Conservation (phyloP, 2,888 invertebrate genomes). For the Galerucella nymphaeae region DNA sequence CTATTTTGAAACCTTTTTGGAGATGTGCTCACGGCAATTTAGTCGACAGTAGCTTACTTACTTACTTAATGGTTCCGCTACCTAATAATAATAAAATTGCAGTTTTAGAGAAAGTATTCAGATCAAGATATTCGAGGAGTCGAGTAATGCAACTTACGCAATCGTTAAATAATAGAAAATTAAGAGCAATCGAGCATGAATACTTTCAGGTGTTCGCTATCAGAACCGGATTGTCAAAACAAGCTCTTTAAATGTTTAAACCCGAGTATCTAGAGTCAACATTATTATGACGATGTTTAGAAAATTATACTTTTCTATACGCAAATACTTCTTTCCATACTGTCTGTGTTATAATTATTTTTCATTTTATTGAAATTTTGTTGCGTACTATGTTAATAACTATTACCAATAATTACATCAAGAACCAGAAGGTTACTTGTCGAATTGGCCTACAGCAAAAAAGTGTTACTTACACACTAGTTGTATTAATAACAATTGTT, state of each 20-base stretch:
- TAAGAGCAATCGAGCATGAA: conserved; percentile 22
- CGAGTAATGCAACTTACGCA: conserved; percentile 16
- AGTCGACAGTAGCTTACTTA: background rate
- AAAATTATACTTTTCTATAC: too few relatives aligned
- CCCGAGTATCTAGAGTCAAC: too few relatives aligned
- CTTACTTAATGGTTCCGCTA: background rate
- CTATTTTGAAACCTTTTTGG: background rate
- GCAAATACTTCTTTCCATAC: too few relatives aligned
- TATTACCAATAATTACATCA: too few relatives aligned
- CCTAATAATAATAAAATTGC: background rate
- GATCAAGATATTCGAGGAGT: conserved; percentile 16
- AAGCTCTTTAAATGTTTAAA: background rate
- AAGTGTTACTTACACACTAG: too few relatives aligned
- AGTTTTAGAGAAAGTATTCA: conserved; percentile 19
- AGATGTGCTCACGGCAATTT: background rate
- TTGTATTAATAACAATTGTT: too few relatives aligned
- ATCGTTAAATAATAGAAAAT: conserved; percentile 27
- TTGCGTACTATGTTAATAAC: too few relatives aligned
- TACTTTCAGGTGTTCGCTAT: conserved; percentile 7
- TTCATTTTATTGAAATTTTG: too few relatives aligned
- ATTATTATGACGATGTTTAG: too few relatives aligned
- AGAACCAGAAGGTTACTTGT: too few relatives aligned
- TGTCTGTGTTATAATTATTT: too few relatives aligned
- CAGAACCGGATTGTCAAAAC: conserved; percentile 5
- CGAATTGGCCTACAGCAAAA: too few relatives aligned